phyloP scores from a whole-genome alignment of 2,888 invertebrate genomes.

The Eristalis intricaria region DNA sequence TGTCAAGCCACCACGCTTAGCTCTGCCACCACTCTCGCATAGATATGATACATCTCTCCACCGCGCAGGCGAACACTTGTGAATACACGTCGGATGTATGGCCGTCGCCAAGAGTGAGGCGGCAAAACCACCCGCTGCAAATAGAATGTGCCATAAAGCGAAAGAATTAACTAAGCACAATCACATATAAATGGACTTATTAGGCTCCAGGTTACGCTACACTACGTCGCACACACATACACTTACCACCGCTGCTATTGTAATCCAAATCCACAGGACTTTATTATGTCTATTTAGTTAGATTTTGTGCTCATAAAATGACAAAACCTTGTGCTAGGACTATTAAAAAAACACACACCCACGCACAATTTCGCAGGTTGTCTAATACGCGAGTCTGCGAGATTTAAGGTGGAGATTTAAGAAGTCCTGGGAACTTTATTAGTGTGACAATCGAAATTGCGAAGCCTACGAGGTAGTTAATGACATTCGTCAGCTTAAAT shows the following conservation, averaged over 20 bases:
- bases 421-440: background rate
- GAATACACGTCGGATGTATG: background rate
- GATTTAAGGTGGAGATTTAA: background rate
- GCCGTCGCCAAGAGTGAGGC: background rate
- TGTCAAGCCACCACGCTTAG: background rate
- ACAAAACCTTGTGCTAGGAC: background rate
- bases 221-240: background rate
- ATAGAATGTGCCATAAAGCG: conserved; percentile 15
- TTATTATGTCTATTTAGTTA: background rate
- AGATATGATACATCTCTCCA: background rate
- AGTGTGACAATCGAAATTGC: background rate
- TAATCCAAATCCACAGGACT: background rate
- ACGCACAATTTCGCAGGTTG: background rate
- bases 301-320: background rate
- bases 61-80: no score
- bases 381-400: background rate
- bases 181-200: conserved; percentile 32
- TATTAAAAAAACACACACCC: background rate
- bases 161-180: conserved; percentile 23
- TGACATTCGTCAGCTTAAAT: background rate
- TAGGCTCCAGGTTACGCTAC: conserved; percentile 26
- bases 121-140: background rate
- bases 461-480: background rate
- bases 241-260: background rate
- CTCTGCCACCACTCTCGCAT: background rate